Base-by-base conservation (phyloP, 1,140 invertebrate genomes). In the Mercenaria mercenaria region DNA sequence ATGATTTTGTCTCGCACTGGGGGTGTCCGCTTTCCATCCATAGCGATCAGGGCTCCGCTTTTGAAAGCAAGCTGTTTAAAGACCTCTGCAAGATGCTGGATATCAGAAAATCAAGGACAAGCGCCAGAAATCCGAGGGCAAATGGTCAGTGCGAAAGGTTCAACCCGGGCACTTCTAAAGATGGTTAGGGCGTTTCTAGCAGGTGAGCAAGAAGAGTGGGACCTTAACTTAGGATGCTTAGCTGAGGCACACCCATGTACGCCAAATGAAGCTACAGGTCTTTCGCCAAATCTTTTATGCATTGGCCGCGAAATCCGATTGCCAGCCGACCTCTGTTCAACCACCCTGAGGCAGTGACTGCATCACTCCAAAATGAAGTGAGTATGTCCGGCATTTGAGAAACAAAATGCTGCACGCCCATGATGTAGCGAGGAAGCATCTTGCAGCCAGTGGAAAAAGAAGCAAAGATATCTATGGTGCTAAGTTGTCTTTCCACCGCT, bases 401-500 rank as follows among this genome's bases (percentile, higher is more conserved):
- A 8, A n/a, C 47, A 10, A 18, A 15, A 80, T 80, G 32, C 6
- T 50, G 10, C 26, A 26, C 6, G 77, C 47, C 41, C 77, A 80
- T 56, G 77, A 80, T 4, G 56, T 82, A 20, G 79, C 79, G 8
- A 13, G 56, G 26, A 11, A 59, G 23, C 79, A 82, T 52, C 29
- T 59, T 34, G 3, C 29, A n/a, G 10, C n/a, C 23, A 26, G n/a
- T n/a, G 77, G 10, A 34, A 80, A 56, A 37, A 18, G 77, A 52
- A 80, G 79, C 32, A 82, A 56, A 61, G 79, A 82, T 15, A 52
- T 82, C 20, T 82, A 82, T 82, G 79, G 59, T 64, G 79, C 32
- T 10, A 56, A 61, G 29, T 34, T 82, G 56, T 34, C n/a, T 39
- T 82, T 82, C 34, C 47, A 82, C 56, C 13, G 32, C 2, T 82